Evolutionary conservation across 2,888 invertebrate genomes (phyloP).

Genomic region (Parapristionchus giblindavisi): DNA sequence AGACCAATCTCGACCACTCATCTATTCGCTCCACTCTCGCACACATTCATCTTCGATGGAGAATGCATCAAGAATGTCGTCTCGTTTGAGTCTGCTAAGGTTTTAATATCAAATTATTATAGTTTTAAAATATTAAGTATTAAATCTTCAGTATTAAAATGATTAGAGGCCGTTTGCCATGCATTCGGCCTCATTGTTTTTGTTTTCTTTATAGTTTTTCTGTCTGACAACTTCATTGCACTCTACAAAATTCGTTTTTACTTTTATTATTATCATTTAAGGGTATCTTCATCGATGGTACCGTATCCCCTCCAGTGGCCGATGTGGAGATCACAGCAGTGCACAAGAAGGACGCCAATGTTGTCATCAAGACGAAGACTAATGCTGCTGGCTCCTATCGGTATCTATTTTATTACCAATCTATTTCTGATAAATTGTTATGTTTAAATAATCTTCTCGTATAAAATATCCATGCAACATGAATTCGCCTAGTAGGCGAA

Average conservation of each 20-base stretch:
- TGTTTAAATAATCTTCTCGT: too few relatives aligned
- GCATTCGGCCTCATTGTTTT: too few relatives aligned
- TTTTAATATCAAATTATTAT: too few relatives aligned
- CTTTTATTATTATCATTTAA: constrained; percentile 61
- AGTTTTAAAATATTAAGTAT: too few relatives aligned
- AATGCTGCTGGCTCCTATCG: constrained; percentile 80
- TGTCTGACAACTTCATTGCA: background rate
- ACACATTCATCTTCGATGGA: constrained; percentile 50
- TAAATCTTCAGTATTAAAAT: too few relatives aligned
- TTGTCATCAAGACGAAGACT: constrained; percentile 73
- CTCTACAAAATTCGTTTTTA: background rate
- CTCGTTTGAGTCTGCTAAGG: constrained; percentile 46
- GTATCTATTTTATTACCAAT: constrained; percentile 56
- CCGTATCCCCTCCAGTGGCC: constrained; percentile 75
- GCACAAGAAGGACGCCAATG: constrained; percentile 58
- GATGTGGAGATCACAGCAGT: constrained; percentile 70
- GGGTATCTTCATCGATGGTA: constrained; percentile 79
- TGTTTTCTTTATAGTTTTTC: too few relatives aligned
- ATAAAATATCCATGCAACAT: too few relatives aligned
- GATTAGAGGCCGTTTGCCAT: too few relatives aligned
- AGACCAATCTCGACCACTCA: constrained; percentile 50
- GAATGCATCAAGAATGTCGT: constrained; percentile 51
- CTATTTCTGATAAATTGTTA: too few relatives aligned
- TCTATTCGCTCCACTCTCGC: constrained; percentile 58
- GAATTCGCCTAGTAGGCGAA: too few relatives aligned